These are phyloP conservation scores for Boleophthalmus pectinirostris DNA, from an alignment of 2,113 vertebrate genomes.

Conservation along the genomic window DNA sequence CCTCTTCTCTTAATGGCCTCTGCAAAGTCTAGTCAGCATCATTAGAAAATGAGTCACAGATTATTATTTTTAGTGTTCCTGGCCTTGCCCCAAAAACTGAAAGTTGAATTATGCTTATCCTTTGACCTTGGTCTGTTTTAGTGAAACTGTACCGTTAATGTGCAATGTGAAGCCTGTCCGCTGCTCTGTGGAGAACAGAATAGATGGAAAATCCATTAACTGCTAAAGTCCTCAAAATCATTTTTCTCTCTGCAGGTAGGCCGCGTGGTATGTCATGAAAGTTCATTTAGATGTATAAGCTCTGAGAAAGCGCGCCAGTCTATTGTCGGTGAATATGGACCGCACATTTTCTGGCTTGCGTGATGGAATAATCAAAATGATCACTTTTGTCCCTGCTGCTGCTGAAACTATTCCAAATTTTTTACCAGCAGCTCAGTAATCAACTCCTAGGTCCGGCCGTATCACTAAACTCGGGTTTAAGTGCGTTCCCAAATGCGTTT, in stretches of 20 bases:
- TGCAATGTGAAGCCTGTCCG: constrained; percentile 34
- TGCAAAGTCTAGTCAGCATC: not conserved
- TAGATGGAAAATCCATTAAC: constrained; percentile 61
- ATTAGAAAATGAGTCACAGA: constrained; percentile 5
- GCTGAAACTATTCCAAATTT: constrained; percentile 40
- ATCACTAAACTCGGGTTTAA: constrained; percentile 59
- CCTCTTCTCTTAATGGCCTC: not conserved
- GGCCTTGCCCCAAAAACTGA: constrained; percentile 36
- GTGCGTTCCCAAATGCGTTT: constrained; percentile 63
- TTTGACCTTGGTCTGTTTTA: constrained; percentile 37
- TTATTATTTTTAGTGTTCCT: constrained; percentile 24
- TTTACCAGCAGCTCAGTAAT: constrained; percentile 24
- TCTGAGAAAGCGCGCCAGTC: constrained; percentile 11
- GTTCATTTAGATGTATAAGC: constrained; percentile 46
- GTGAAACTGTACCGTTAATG: constrained; percentile 41
- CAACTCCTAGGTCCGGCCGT: constrained; percentile 43
- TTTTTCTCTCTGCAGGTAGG: constrained; percentile 35
- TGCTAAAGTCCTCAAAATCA: constrained; percentile 26
- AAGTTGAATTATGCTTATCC: constrained; percentile 45
- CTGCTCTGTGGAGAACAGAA: constrained; percentile 37
- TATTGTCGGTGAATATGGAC: constrained; percentile 20
- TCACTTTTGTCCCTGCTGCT: constrained; percentile 37
- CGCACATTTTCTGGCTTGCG: constrained; percentile 22
- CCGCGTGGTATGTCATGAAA: constrained; percentile 43
- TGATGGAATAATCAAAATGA: constrained; percentile 45